phyloP scores from a whole-genome alignment of 2,113 vertebrate genomes.

The Rynchops niger region DNA sequence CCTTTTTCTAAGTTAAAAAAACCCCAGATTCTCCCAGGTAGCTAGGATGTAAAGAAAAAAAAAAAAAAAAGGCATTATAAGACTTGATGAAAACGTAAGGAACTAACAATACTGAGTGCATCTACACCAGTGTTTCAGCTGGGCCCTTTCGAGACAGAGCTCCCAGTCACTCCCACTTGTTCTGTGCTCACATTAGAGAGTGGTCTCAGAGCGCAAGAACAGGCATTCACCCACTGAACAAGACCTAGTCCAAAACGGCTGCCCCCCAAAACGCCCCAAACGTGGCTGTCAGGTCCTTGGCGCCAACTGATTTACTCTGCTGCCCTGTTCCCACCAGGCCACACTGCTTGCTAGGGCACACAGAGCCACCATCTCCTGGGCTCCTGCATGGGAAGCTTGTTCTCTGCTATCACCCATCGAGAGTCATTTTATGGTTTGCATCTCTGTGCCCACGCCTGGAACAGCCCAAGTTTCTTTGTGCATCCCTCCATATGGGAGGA shows the following conservation, averaged over 20 bases:
- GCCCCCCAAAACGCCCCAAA: neutral
- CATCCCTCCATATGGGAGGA: neutral
- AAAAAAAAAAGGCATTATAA: neutral
- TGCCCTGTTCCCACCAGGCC: neutral
- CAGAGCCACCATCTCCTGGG: neutral
- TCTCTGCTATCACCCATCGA: neutral
- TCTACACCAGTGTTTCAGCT: neutral
- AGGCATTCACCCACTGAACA: neutral
- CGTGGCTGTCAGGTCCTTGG: neutral
- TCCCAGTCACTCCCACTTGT: neutral
- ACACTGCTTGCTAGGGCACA: neutral
- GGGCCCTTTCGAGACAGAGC: neutral
- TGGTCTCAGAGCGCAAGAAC: neutral
- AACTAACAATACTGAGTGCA: neutral
- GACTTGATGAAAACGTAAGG: neutral
- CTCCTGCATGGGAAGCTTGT: neutral
- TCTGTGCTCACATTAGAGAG: neutral
- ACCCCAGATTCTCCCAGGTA: neutral
- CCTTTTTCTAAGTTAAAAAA: neutral
- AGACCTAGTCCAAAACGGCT: neutral
- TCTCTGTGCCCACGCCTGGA: neutral
- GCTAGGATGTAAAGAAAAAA: neutral
- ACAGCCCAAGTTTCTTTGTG: accelerated
- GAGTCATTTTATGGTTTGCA: neutral
- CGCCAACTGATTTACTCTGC: neutral